Evolutionary conservation across 2,797 vertebrate genomes (phyloP), one percentile per base, ranked within the genome.

Genomic region (Cyprinella venusta): DNA sequence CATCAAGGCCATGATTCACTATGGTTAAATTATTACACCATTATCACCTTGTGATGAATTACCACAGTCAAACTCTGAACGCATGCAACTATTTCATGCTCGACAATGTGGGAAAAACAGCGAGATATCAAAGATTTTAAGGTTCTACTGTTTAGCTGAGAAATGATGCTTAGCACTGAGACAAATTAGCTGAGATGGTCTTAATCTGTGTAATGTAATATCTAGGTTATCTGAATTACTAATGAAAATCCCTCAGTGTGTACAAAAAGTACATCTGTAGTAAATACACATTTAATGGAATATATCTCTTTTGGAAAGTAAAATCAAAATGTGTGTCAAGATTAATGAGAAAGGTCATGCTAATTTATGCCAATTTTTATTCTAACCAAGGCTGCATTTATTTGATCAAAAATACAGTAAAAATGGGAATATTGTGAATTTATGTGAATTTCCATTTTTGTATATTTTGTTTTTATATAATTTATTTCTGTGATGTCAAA

Each of bases 1-100:
- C 81, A 79, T 38, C 64, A 36, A 80, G 54, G 80, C 74, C 24
- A 21, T 50, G n/a, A 81, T 48, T 76, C 79, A 72, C 45, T 48
- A 48, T 48, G 74, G 75, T 40, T 67, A 63, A 69, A 65, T 81
- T 75, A 79, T 80, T 81, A 56, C 72, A 81, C 83, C 80, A 83
- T 21, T 38, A 15, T 42, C 52, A 3, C 42, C 38, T 64, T 77
- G 50, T 85, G 82, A 80, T 71, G 65, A 52, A 71, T 76, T 38
- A 59, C 52, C 15, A 54, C 9, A 85, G 61, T 81, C 79, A 74
- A 75, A 42, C 45, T 64, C 10, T 26, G 38, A 67, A 7, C 50
- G 30, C 42, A 8, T 26, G 42, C 65, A 83, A 79, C 21, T 24
- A 56, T 69, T 72, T 24, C 80, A 82, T 75, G 45, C 68, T 64